Evolutionary conservation across 2,113 vertebrate species (phyloP), one percentile per base, ranked within the genome.

Genomic region (Sitta europaea): DNA sequence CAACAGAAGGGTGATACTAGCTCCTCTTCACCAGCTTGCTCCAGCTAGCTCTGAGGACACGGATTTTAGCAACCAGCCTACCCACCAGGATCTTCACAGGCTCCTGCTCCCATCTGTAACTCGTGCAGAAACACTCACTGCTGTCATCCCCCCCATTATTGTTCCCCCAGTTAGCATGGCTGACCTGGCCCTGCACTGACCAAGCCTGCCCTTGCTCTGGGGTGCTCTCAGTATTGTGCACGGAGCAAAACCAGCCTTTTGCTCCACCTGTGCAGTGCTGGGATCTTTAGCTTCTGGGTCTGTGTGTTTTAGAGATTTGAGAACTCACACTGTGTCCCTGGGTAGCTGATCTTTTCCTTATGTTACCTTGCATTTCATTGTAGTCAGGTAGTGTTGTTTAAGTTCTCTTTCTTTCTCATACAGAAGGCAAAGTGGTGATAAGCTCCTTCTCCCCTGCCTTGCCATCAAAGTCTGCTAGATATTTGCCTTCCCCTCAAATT

Each of bases 91-190:
- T 79, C 24, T 33, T 36, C 43, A 55, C 38, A 79, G 38, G 19
- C 14, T 53, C 14, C 71, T 71, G 47, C 17, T 77, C 10, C 65
- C 42, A 4, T 22, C 2, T 4, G 40, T 16, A 25, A 1, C 51
- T 65, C 0, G 0, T 5, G 6, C 42, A 45, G 78, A 40, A 62
- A 47, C 31, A 53, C 20, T 31, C 45, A 7, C 21, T 1, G 10
- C 38, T 74, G 66, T 59, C 42, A 47, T 48, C 31, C 57, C n/a
- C 31, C 36, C 20, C 57, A 19, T 5, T 10, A 4, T 2, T 1
- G 28, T 59, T 38, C 12, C 14, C 29, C 0, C 0, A 4, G 31
- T 36, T 27, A 9, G 47, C 14, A 5, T 0, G 3, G 57, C 61
- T 38, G 38, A 38, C 28, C 38, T 36, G 18, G 19, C 51, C 42